Percentiles rank a stretch among this genome's conserved stretches.
Evolutionary conservation across 64 coral and sea anemone genomes (phyloP).

Genomic region (Montipora efflorescens): DNA sequence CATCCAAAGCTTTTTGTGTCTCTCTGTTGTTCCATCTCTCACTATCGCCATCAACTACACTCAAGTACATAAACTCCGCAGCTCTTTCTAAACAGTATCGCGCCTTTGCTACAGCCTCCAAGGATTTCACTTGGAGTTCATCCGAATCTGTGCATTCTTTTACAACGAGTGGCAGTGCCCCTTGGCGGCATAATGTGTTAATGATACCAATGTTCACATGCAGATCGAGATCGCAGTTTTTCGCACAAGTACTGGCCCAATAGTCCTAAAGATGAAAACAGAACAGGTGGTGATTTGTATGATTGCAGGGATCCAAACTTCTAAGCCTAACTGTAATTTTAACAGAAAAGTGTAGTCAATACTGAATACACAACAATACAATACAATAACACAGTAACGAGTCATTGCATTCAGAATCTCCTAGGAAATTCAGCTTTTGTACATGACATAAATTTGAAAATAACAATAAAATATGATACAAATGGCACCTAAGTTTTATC

Average conservation of each 20-base stretch:
- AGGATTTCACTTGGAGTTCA: slow-evolving; percentile 11
- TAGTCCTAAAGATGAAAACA: neutral
- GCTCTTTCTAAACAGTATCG: neutral
- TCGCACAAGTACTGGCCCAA: neutral
- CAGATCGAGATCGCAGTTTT: neutral
- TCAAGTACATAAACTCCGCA: slow-evolving; percentile 50
- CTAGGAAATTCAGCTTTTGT: no score
- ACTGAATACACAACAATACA: no score
- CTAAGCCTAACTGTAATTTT: neutral
- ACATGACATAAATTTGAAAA: no score
- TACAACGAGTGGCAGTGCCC: neutral
- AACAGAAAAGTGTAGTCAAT: no score
- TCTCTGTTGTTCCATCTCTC: neutral
- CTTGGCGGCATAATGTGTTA: neutral
- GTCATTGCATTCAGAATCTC: no score
- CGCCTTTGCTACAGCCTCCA: slow-evolving; percentile 49
- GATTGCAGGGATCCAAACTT: neutral
- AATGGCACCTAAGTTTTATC: no score
- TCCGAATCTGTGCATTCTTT: neutral
- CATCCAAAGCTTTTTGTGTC: neutral
- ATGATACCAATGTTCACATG: neutral
- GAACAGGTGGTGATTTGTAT: neutral
- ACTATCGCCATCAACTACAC: neutral
- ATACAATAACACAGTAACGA: no score
- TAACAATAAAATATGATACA: no score